Evolutionary conservation across 2,113 vertebrate genomes (phyloP).

Genomic region (Acrocephalus kingi): DNA sequence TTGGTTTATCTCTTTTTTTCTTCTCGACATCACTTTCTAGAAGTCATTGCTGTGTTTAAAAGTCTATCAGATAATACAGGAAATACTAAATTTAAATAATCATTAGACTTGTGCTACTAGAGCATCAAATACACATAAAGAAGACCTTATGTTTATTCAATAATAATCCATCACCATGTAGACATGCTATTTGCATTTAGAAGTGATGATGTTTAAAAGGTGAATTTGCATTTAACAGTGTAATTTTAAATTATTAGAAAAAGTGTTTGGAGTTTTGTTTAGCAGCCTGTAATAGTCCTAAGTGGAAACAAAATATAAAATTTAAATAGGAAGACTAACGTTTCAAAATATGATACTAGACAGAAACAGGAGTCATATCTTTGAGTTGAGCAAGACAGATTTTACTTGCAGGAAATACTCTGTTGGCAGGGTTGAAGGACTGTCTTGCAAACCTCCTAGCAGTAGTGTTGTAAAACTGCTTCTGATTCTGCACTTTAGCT

Average conservation of each 20-base stretch:
- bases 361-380: background rate
- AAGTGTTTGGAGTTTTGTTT: slow-evolving; percentile 27
- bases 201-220: background rate
- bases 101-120: background rate
- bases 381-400: background rate
- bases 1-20: background rate
- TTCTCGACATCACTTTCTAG: background rate
- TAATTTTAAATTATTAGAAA: slow-evolving; percentile 44
- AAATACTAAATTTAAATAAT: slow-evolving; percentile 16
- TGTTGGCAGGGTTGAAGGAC: background rate
- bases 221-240: slow-evolving; percentile 35
- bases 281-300: slow-evolving; percentile 33
- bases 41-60: background rate
- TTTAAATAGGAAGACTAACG: slow-evolving; percentile 29
- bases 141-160: slow-evolving; percentile 45
- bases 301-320: slow-evolving; percentile 48
- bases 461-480: background rate
- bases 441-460: background rate
- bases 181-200: slow-evolving; percentile 21
- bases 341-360: background rate
- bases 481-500: background rate
- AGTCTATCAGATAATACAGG: background rate
- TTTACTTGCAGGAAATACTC: background rate
- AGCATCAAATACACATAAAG: background rate
- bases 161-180: slow-evolving; percentile 23